These are phyloP conservation scores for Myotis planiceps DNA, from an alignment of 2,797 vertebrate genomes.

Conservation along the genomic window DNA sequence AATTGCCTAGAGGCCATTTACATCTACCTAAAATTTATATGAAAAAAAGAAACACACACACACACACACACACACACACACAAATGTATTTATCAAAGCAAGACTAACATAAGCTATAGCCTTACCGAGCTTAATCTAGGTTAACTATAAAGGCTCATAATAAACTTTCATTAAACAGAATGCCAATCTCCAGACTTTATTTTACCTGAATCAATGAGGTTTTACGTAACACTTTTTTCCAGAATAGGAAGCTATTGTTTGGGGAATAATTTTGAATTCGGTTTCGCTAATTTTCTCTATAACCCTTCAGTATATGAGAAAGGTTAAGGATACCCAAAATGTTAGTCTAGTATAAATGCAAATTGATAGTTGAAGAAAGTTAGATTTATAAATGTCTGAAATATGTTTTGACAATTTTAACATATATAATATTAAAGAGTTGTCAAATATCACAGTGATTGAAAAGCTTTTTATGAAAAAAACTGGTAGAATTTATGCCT, in stretches of 20 bases:
- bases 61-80: background rate
- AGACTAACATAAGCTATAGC: background rate
- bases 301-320: background rate
- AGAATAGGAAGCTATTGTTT: background rate
- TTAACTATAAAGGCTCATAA: background rate
- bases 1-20: background rate
- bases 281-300: background rate
- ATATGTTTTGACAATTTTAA: background rate
- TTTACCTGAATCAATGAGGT: background rate
- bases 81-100: background rate
- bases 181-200: background rate
- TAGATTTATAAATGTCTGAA: background rate
- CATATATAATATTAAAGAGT: background rate
- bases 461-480: background rate
- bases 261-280: background rate
- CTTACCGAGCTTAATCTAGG: background rate
- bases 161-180: background rate
- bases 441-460: background rate
- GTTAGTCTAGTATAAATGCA: background rate
- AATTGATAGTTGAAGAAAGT: background rate
- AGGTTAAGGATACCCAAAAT: background rate
- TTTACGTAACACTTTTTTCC: background rate
- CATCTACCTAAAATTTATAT: background rate
- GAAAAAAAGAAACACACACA: background rate
- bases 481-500: background rate